Percentiles rank a stretch among this genome's conserved stretches.
Conservation (phyloP, 1,140 invertebrate species). For the Lepidurus couesii region DNA sequence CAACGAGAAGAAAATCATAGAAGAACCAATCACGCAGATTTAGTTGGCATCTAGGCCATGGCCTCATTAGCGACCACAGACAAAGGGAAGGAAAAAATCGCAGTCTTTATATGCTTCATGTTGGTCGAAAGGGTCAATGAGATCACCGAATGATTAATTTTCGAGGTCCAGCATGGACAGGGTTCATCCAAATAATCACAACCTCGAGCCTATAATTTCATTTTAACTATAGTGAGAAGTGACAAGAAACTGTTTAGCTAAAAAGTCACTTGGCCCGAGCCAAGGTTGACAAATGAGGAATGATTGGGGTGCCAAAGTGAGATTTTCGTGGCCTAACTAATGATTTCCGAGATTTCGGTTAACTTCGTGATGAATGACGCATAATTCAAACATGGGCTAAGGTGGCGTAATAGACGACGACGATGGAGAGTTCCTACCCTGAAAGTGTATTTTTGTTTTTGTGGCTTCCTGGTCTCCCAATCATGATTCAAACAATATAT, state of each 20-base stretch:
- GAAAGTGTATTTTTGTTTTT: background rate
- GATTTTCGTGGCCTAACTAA: conserved; percentile 1
- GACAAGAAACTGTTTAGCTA: background rate
- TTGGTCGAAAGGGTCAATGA: background rate
- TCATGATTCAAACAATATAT: too few species aligned
- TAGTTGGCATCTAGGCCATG: background rate
- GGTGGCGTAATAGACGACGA: background rate
- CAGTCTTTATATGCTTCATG: background rate
- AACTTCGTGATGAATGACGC: background rate
- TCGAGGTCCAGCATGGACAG: too few species aligned
- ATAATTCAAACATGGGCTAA: background rate
- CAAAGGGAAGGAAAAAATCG: background rate
- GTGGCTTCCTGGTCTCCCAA: too few species aligned
- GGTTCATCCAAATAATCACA: too few species aligned
- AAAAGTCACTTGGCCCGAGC: background rate
- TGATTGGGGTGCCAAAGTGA: background rate
- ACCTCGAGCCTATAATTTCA: background rate
- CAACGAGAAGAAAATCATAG: background rate
- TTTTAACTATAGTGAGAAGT: background rate
- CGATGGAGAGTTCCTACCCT: background rate
- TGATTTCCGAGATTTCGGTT: background rate
- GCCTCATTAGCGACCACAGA: background rate
- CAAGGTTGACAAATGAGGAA: background rate
- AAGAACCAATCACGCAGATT: background rate
- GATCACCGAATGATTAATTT: background rate